phyloP scores from a whole-genome alignment of 2,797 vertebrate species.

The Parauchenoglanis ngamensis region DNA sequence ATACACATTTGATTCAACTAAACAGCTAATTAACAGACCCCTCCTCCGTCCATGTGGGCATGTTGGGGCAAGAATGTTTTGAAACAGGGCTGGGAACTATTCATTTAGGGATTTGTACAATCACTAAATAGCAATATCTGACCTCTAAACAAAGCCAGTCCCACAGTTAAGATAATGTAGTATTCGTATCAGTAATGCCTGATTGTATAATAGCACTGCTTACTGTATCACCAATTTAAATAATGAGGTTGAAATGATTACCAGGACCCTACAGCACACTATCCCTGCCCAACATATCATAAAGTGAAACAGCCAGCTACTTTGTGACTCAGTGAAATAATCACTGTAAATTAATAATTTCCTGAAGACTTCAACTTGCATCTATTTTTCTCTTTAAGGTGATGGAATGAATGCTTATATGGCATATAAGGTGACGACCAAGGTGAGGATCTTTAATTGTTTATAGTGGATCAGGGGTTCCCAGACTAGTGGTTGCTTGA shows the following conservation, averaged over 20 bases:
- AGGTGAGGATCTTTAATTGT: slow-evolving; percentile 72
- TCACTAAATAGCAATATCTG: background rate
- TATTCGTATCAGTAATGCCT: background rate
- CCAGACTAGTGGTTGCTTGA: background rate
- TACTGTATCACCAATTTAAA: background rate
- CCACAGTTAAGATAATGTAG: background rate
- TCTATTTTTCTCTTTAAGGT: slow-evolving; percentile 71
- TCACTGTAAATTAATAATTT: background rate
- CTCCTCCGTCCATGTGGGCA: background rate
- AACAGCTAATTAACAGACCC: background rate
- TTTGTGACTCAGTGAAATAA: background rate
- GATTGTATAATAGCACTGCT: background rate
- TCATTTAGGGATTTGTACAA: slow-evolving; percentile 16
- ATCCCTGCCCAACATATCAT: background rate
- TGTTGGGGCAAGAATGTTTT: background rate
- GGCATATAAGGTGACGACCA: slow-evolving; percentile 94
- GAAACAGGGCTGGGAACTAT: slow-evolving; percentile 1
- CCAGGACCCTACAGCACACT: background rate
- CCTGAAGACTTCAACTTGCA: background rate
- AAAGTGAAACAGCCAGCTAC: no score
- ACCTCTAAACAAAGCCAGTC: background rate
- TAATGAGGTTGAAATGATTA: background rate
- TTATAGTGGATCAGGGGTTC: background rate
- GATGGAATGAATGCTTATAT: slow-evolving; percentile 98
- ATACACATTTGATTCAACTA: background rate